Evolutionary conservation across 1,140 invertebrate species (phyloP), one percentile per base, ranked within the genome.

Genomic region (Gonioctena quinquepunctata): DNA sequence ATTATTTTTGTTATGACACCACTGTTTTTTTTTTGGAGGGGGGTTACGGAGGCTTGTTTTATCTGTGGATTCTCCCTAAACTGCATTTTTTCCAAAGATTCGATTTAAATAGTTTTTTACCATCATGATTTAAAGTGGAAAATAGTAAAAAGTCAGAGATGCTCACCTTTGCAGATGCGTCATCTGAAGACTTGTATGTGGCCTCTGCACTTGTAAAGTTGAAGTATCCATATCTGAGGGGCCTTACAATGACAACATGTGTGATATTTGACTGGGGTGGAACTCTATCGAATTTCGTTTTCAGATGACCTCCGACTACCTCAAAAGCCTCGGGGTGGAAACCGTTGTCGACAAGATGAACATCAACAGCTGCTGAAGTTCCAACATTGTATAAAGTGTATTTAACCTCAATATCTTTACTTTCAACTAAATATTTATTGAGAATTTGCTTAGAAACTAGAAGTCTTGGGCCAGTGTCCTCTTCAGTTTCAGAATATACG

Each of bases 391-490:
- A 93, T 56, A 95, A 85, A 18, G 92, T 93, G 77, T 95, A 95
- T 87, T 97, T 95, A 48, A 99, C 92, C 75, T 99, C 89, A 76
- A 99, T 91, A 83, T 99, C 97, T 91, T 96, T 96, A 80, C 94
- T 93, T 88, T 99, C 97, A n/a, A 99, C 97, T 61, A 99, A 86
- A 83, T 98, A 99, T 86, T 94, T 96, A 80, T 99, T 99, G n/a
- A 99, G 87, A 78, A 99, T 91, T 85, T 94, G 92, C 85, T 96
- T 96, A 2, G 92, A 93, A 13, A 95, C 89, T 57, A 96, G 84
- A 50, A 96, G 83, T 74, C 90, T 88, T 16, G 94, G 93, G 60
- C 87, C 86, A 57, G 88, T 87, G 72, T 90, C 89, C 76, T 93
- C 92, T 63, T 92, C 90, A n/a, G 49, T 11, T 21, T 66, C 63